Base-by-base conservation (phyloP, 2,113 vertebrate species). In the Struthidea cinerea region DNA sequence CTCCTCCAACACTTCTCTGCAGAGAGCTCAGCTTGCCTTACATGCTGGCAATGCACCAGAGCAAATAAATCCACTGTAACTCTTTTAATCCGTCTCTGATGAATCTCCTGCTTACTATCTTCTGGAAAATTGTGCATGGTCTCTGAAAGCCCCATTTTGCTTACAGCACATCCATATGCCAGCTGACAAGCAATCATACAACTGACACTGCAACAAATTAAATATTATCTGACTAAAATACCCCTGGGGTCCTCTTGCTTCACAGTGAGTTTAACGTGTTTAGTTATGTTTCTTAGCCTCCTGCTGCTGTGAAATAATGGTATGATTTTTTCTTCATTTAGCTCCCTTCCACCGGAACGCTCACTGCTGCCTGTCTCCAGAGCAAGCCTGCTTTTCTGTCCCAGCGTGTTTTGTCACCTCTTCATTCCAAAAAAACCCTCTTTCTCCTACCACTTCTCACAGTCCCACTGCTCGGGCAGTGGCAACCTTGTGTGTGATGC, bases 181-280 rank as follows among this genome's bases (percentile, higher is more conserved):
- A 95, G 92, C 88, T 88, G 96, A 96, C 96, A 96, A 95, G 90
- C 94, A 93, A 91, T 96, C 96, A 94, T 14, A 97, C 85, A 95
- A 96, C 90, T 88, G 95, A 96, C 96, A 91, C 85, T 60, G 71
- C 85, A 93, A 33, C 90, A 93, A 96, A 95, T 91, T 91, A 96
- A 97, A 96, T 93, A 96, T 91, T 93, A 96, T 94, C 93, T 95
- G 94, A 94, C 94, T 96, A 94, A 95, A 96, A 94, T 80, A 87
- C 90, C 95, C 95, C 91, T 35, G 79, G 79, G 94, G 81, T 92
- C 67, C 77, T 95, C 89, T 73, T 63, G 47, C 85, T 94, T 95
- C 96, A 95, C 93, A 92, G 59, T 6, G 75, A 95, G 93, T 94
- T 96, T 96, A 97, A 96, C 85, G 59, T 90, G 85, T 95, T 96